These are phyloP conservation scores for Tiphia femorata DNA, from an alignment of 2,888 invertebrate genomes.

Conservation along the genomic window DNA sequence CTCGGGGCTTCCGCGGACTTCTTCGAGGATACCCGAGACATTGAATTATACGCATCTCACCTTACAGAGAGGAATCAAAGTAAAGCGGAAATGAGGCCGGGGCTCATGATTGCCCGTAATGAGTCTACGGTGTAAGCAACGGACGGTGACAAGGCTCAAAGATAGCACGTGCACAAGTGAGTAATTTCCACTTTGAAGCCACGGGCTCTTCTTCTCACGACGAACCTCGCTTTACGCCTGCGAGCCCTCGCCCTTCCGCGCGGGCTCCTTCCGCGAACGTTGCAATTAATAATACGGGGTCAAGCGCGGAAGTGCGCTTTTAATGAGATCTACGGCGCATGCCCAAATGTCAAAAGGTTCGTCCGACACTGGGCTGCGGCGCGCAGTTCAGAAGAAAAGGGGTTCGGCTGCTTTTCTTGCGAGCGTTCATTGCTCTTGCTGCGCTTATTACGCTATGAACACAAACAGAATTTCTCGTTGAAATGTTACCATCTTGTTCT, in stretches of 20 bases:
- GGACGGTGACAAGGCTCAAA: conserved; percentile 8
- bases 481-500: too few species aligned
- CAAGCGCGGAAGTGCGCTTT: conserved; percentile 38
- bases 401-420: too few species aligned
- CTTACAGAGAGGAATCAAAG: not conserved
- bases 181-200: conserved; percentile 35
- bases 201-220: conserved; percentile 14
- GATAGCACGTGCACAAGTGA: conserved; percentile 46
- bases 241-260: not conserved
- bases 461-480: too few species aligned
- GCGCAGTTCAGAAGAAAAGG: too few species aligned
- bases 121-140: conserved; percentile 2
- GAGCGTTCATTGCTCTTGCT: too few species aligned
- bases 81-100: not conserved
- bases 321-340: conserved; percentile 42
- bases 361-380: too few species aligned
- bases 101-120: not conserved
- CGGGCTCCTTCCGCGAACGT: conserved; percentile 1
- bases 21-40: too few species aligned
- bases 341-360: conserved; percentile 13
- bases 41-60: too few species aligned
- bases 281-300: conserved; percentile 45
- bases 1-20: too few species aligned
- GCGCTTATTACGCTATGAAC: too few species aligned
- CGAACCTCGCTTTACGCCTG: too few species aligned